Evolutionary conservation across 2,113 vertebrate genomes (phyloP).

Genomic region (Aplodontia rufa): DNA sequence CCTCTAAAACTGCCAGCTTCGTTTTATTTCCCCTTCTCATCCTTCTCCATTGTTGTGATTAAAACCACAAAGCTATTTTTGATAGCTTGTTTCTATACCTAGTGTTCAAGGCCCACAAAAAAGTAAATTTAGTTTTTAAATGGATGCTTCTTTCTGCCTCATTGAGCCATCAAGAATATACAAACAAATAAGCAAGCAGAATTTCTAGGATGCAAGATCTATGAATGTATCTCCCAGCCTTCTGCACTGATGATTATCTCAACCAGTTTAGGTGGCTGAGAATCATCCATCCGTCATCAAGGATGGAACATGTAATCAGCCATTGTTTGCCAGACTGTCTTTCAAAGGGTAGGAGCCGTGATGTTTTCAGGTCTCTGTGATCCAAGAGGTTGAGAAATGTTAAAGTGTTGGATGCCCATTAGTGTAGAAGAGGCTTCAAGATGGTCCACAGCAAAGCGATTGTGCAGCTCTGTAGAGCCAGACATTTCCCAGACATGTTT

Average conservation of each 20-base stretch:
- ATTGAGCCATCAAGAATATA: neutral
- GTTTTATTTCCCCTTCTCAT: neutral
- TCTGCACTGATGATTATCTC: neutral
- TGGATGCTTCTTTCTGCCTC: neutral
- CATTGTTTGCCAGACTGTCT: neutral
- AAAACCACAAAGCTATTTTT: constrained; percentile 41
- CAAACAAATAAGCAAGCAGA: constrained; percentile 13
- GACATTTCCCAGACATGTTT: neutral
- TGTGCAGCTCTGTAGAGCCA: neutral
- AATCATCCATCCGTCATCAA: neutral
- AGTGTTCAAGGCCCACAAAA: neutral
- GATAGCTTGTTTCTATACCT: constrained; percentile 48
- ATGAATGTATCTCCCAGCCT: neutral
- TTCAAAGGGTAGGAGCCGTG: neutral
- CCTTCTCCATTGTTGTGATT: neutral
- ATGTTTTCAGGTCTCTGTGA: neutral
- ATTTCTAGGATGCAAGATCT: neutral
- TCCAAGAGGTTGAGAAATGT: neutral
- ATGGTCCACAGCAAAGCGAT: neutral
- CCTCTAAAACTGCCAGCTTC: neutral
- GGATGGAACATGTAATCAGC: neutral
- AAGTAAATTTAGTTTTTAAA: constrained; percentile 35
- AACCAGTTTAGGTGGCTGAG: neutral
- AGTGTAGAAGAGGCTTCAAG: neutral
- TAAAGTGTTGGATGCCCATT: neutral